These are phyloP conservation scores for Electrophaes corylata DNA, from an alignment of 2,888 invertebrate genomes.

Conservation along the genomic window DNA sequence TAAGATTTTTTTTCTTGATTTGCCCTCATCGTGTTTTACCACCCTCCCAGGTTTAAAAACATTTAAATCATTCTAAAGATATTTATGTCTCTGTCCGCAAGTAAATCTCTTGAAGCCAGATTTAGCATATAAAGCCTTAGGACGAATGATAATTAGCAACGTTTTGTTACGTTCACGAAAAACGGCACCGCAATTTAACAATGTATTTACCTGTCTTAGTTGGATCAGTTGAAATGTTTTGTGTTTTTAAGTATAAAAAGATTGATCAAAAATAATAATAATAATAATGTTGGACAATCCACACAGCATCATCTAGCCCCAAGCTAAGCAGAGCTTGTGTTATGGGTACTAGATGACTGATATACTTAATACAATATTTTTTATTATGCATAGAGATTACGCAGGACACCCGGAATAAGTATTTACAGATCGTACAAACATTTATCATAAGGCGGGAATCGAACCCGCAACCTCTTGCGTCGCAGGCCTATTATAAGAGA, in stretches of 20 bases:
- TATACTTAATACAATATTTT: no score
- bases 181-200: slow-evolving; percentile 37
- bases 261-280: background rate
- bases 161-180: slow-evolving; percentile 43
- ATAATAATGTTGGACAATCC: no score
- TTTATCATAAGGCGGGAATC: no score
- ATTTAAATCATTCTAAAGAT: slow-evolving; percentile 37
- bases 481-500: no score
- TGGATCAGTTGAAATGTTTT: slow-evolving; percentile 4
- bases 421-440: no score
- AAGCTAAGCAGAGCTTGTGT: no score
- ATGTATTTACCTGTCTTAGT: slow-evolving; percentile 44
- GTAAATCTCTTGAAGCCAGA: slow-evolving; percentile 55
- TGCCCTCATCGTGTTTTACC: background rate
- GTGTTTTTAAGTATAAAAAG: background rate
- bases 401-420: no score
- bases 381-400: no score
- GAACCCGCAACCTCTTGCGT: no score
- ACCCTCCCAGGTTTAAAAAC: slow-evolving; percentile 41
- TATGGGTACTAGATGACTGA: no score
- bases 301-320: no score
- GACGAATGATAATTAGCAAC: slow-evolving; percentile 57
- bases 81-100: slow-evolving; percentile 53
- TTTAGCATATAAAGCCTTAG: slow-evolving; percentile 61
- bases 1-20: background rate